phyloP scores from a whole-genome alignment of 2,797 vertebrate species.

The Mormyrus proboscirostris region DNA sequence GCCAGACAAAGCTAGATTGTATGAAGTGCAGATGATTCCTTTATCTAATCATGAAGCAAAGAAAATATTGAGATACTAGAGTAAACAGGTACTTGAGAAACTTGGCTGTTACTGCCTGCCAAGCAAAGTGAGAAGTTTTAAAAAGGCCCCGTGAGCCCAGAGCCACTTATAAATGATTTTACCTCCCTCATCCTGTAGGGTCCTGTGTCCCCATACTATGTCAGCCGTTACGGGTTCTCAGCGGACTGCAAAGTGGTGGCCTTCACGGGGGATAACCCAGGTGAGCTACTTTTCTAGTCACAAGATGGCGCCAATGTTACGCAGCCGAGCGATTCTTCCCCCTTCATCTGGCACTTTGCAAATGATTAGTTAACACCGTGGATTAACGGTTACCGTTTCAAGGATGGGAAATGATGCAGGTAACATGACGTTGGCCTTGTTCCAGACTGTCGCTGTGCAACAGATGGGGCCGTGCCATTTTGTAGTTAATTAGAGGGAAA shows the following conservation, averaged over 20 bases:
- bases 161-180: neutral
- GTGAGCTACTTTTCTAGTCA: conserved; percentile 52
- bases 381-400: conserved; percentile 3
- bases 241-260: conserved; percentile 73
- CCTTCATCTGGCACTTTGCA: neutral
- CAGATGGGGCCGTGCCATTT: neutral
- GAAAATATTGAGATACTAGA: neutral
- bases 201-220: conserved; percentile 68
- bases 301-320: conserved; percentile 34
- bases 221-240: conserved; percentile 73
- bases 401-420: conserved; percentile 11
- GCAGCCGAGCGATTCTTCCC: neutral
- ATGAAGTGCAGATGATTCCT: neutral
- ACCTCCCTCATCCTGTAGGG: conserved; percentile 59
- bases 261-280: conserved; percentile 95
- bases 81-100: neutral
- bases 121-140: neutral
- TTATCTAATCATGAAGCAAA: neutral
- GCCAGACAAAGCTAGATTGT: neutral
- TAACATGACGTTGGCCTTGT: neutral
- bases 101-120: neutral
- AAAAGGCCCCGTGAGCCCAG: neutral
- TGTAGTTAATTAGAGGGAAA: neutral
- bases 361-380: neutral
- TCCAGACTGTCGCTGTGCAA: conserved; percentile 22